Evolutionary conservation across 2,888 invertebrate species (phyloP).

Genomic region (Drosophila borborema): DNA sequence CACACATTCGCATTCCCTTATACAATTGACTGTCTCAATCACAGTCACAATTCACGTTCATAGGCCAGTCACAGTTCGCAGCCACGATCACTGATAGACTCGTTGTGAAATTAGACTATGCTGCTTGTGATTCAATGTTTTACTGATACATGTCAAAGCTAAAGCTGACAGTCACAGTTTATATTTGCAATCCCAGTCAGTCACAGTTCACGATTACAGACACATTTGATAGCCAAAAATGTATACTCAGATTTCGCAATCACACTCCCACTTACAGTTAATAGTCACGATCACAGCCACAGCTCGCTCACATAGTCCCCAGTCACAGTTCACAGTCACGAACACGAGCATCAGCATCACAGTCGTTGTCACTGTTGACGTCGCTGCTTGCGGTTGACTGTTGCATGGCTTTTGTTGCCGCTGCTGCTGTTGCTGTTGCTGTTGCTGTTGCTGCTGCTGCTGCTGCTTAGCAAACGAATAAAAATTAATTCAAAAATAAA

Average conservation of each 20-base stretch:
- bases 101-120: not conserved
- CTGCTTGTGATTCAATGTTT: conserved; percentile 43
- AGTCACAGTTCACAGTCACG: not conserved
- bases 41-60: not conserved
- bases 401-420: conserved; percentile 47
- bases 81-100: too few relatives aligned
- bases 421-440: conserved; percentile 13
- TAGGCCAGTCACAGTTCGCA: not conserved
- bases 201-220: not conserved
- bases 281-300: not conserved
- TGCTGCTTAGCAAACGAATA: conserved; percentile 70
- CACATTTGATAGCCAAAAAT: not conserved
- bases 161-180: too few relatives aligned
- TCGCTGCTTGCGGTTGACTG: conserved; percentile 43
- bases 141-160: too few relatives aligned
- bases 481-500: conserved; percentile 80
- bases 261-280: not conserved
- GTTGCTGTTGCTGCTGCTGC: conserved; percentile 32
- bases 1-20: too few relatives aligned
- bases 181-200: not conserved
- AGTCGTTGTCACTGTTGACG: not conserved
- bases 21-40: too few relatives aligned
- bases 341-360: not conserved
- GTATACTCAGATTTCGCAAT: not conserved
- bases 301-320: not conserved